These are phyloP conservation scores for Allygus modestus DNA, from an alignment of 2,888 invertebrate species.

Conservation along the genomic window DNA sequence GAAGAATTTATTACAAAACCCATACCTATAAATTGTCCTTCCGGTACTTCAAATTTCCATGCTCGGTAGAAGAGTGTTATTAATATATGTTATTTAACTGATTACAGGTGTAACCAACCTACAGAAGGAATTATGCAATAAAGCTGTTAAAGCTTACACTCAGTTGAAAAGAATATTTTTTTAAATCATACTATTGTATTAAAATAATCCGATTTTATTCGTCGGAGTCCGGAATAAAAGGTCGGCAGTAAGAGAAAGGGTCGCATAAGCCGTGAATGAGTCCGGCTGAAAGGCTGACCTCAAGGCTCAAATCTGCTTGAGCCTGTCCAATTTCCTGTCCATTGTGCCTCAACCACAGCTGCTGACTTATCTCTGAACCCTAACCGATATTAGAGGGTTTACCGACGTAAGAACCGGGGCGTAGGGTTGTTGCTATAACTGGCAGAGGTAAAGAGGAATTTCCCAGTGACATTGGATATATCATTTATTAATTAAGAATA, in stretches of 20 bases:
- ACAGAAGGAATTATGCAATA: too few species aligned
- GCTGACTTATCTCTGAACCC: conserved; percentile 23
- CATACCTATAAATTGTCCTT: too few species aligned
- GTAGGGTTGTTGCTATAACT: not conserved
- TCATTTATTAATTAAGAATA: too few species aligned
- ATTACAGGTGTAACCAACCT: too few species aligned
- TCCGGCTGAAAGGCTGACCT: conserved; percentile 40
- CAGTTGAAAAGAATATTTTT: too few species aligned
- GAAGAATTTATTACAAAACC: too few species aligned
- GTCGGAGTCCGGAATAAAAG: not conserved
- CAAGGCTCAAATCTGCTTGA: conserved; percentile 47
- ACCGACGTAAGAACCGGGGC: not conserved
- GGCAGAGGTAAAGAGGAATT: too few species aligned
- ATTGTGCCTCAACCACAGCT: conserved; percentile 52
- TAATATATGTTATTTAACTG: too few species aligned
- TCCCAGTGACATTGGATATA: too few species aligned
- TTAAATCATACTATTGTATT: not conserved
- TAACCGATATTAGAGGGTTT: conserved; percentile 25
- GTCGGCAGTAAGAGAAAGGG: conserved; percentile 36
- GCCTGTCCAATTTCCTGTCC: conserved; percentile 55
- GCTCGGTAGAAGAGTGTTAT: too few species aligned
- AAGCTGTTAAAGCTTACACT: too few species aligned
- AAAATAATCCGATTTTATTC: conserved; percentile 27
- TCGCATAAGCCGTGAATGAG: conserved; percentile 13
- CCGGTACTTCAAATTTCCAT: too few species aligned